Base-by-base conservation (phyloP, 2,797 vertebrate genomes). In the Syndactyla subalaris region DNA sequence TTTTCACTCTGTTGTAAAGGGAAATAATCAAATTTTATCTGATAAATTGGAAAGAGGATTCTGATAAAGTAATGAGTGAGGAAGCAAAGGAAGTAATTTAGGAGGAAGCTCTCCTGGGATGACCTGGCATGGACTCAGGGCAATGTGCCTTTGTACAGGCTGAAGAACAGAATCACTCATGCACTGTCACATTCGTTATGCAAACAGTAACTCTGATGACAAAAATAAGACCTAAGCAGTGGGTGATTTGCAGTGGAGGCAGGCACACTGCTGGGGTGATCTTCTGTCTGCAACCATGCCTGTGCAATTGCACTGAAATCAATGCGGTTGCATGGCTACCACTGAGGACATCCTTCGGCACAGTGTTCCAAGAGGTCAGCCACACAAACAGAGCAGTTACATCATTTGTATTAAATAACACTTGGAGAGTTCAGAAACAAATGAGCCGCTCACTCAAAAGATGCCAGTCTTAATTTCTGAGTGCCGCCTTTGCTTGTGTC, bases 311-410 rank as follows among this genome's bases (percentile, higher is more conserved):
- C 49, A 24, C 2, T 1, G 76, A 89, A 92, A 94, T 96, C 93
- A 80, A 88, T 92, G 46, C 0, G 0, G 43, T 84, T 88, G 84
- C 39, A 18, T 39, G 72, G 41, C 72, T 91, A 73, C 9, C 3
- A 18, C 7, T 38, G 72, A 71, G 74, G 63, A 57, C 67, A 92
- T 78, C 62, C 79, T 88, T 85, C 62, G 66, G 51, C 72, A 12
- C 16, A 34, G 39, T 14, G 3, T n/a, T 89, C 66, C 38, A 57
- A 87, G 61, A 81, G 85, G 62, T 93, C 91, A 78, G 29, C 38
- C 81, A 83, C 84, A 85, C 27, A 80, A 72, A 55, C 27, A 91
- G 89, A 91, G 62, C 75, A 66, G 75, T 87, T 95, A 74, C 58
- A 88, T 91, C 85, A 92, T 3, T 6, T 4, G 2, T 45, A 7